Conservation (phyloP, 2,113 vertebrate species). For the Misgurnus anguillicaudatus region DNA sequence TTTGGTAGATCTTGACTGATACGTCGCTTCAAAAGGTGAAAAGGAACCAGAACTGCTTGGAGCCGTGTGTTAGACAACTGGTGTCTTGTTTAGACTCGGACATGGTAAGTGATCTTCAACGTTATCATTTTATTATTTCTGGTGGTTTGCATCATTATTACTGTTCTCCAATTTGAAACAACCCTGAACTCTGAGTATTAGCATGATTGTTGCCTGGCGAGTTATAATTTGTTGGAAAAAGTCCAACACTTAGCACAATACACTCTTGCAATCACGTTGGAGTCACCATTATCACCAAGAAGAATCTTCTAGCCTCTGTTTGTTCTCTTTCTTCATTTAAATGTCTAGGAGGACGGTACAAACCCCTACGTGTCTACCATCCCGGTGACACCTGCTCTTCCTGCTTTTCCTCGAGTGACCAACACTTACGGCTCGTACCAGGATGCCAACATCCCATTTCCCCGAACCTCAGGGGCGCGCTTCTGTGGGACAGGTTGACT, state of each 20-base stretch:
- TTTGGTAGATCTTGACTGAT: conserved; percentile 88
- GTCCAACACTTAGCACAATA: too few relatives aligned
- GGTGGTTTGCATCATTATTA: too few relatives aligned
- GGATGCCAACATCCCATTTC: conserved; percentile 98
- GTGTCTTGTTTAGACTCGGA: conserved; percentile 95
- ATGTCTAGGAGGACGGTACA: conserved; percentile 90
- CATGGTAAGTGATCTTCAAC: conserved; percentile 77
- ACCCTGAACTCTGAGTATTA: not conserved
- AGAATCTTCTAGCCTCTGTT: not conserved
- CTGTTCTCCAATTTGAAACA: not conserved
- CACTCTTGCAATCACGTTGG: too few relatives aligned
- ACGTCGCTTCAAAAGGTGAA: conserved; percentile 98
- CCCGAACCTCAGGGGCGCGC: conserved; percentile 94
- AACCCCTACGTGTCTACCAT: conserved; percentile 86
- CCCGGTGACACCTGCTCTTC: conserved; percentile 85
- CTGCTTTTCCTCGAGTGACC: conserved; percentile 89
- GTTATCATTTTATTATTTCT: too few relatives aligned
- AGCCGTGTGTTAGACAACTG: conserved; percentile 95
- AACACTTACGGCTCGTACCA: conserved; percentile 97
- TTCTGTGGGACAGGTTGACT: conserved; percentile 91
- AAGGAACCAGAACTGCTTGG: conserved; percentile 96
- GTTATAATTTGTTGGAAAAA: too few relatives aligned
- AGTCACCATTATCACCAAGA: not conserved
- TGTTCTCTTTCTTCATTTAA: conserved; percentile 45
- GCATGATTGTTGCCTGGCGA: not conserved